Evolutionary conservation across 2,113 vertebrate species (phyloP).

Genomic region (Hippocampus mohnikei): DNA sequence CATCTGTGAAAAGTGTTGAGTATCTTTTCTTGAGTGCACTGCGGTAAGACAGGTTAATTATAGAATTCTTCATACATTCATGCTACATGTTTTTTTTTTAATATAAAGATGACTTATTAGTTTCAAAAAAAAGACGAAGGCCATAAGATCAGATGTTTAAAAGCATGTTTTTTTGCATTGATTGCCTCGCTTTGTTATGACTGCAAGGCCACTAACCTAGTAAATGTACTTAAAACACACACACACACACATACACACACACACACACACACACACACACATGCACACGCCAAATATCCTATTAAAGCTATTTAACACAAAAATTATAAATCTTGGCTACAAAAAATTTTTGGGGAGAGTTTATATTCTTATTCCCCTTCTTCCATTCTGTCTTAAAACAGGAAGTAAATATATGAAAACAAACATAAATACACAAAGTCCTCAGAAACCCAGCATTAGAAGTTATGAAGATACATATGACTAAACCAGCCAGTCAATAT

Average conservation of each 20-base stretch:
- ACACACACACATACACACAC: too few species aligned
- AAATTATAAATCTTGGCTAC: neutral
- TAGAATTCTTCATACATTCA: neutral
- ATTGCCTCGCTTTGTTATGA: neutral
- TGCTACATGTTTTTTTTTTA: neutral
- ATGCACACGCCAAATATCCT: neutral
- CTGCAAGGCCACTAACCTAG: neutral
- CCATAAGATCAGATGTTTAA: neutral
- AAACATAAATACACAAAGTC: too few species aligned
- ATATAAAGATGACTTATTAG: neutral
- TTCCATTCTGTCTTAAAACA: neutral
- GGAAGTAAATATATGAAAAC: too few species aligned
- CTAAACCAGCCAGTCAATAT: neutral
- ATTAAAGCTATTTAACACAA: neutral
- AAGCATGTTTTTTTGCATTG: neutral
- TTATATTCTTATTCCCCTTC: neutral
- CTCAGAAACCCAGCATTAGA: neutral
- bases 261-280: neutral
- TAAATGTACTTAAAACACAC: neutral
- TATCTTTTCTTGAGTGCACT: neutral
- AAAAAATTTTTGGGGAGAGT: neutral
- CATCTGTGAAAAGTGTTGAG: neutral
- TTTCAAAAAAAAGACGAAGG: neutral
- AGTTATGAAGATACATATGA: neutral
- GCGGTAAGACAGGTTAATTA: neutral